Base-by-base conservation (phyloP, 2,888 invertebrate species). In the Aplocera efformata region DNA sequence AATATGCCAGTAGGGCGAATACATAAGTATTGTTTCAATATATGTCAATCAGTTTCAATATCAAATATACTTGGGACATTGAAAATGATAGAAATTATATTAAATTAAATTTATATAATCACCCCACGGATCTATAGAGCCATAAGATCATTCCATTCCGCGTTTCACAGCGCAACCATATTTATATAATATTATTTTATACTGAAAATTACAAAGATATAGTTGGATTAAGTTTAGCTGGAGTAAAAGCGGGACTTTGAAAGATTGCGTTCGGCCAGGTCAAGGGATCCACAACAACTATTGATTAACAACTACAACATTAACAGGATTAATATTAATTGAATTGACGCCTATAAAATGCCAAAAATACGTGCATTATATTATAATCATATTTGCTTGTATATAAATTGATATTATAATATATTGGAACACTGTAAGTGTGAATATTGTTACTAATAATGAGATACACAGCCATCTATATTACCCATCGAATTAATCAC, bases 161-260 rank as follows among this genome's bases (percentile, higher is more conserved):
- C 48, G 55, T 56, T 10, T 46, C 53, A 47, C 49, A 54, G 33
- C 42, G 50, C 42, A 55, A 47, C 51, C 52, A 54, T 17, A 17
- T 17, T 5, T 17, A 3, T 17, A 2, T 5, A 17, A 17, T n/a
- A n/a, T n/a, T n/a, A n/a, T n/a, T 17, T 17, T 55, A 56, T 46
- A 56, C 46, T 48, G 42, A 49, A 56, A 53, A 50, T 60, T 36
- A 56, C 51, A 56, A 50, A 50, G 46, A 60, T 49, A 58, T 53
- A 56, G 31, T 53, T 60, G 47, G 51, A 62, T 57, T 53, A 58
- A 55, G 55, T 44, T 54, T 57, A 53, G 54, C 62, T 45, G 53
- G 46, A 42, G 51, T 53, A 55, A 50, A 62, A 61, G 63, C 63
- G 65, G 62, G 65, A 48, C 52, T 39, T 13, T 30, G 48, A 55